Evolutionary conservation across 2,797 vertebrate genomes (phyloP).

Genomic region (Numenius phaeopus): DNA sequence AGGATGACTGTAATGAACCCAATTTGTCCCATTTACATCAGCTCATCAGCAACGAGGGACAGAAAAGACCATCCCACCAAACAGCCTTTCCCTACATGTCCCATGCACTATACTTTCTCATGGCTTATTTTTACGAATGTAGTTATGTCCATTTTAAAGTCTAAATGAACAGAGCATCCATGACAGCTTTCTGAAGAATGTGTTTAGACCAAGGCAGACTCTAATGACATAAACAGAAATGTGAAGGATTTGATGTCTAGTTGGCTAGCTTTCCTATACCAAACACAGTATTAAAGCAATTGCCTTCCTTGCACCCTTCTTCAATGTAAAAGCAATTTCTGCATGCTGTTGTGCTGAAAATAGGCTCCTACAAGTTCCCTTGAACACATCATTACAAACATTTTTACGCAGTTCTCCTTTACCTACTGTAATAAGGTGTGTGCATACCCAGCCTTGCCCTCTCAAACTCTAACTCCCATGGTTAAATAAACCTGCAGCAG

Average conservation of each 20-base stretch:
- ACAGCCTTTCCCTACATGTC: not conserved
- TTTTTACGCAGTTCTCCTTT: not conserved
- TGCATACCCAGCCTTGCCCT: not conserved
- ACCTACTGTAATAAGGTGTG: not conserved
- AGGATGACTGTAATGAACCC: not conserved
- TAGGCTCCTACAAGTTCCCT: not conserved
- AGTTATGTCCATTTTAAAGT: not conserved
- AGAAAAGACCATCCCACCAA: not conserved
- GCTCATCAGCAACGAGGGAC: not conserved
- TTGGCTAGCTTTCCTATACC: slow-evolving; percentile 15
- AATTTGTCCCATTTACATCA: not conserved
- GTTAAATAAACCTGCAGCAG: not conserved
- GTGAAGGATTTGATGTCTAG: not conserved
- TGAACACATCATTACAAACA: not conserved
- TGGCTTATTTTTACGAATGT: not conserved
- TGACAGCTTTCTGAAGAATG: not conserved
- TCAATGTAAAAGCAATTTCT: not conserved
- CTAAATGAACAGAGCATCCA: not conserved
- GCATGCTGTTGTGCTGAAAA: not conserved
- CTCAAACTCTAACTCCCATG: not conserved
- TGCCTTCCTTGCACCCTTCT: not conserved
- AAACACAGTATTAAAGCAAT: slow-evolving; percentile 33
- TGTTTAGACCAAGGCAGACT: slow-evolving; percentile 24
- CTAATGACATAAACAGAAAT: slow-evolving; percentile 42
- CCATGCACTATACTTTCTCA: not conserved